Percentiles rank a stretch among this genome's conserved stretches.
These are phyloP conservation scores for Lottia gigantea DNA, from an alignment of 2,888 invertebrate genomes.

Conservation along the genomic window DNA sequence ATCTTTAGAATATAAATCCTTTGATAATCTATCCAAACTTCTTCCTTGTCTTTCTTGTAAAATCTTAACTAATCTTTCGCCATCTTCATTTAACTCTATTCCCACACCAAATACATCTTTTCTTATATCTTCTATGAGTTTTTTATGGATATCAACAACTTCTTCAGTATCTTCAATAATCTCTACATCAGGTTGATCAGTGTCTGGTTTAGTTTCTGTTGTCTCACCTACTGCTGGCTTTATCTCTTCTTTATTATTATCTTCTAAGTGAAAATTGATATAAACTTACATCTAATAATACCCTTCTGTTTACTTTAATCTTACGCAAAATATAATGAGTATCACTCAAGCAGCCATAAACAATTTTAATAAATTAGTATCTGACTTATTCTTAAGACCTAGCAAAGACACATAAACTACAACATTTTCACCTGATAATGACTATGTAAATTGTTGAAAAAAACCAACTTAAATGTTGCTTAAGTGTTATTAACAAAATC, in stretches of 20 bases:
- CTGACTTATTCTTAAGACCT: no score
- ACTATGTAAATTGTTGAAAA: no score
- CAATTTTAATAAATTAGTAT: no score
- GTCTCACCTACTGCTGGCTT: conserved; percentile 2
- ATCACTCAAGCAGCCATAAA: no score
- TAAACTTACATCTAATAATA: no score
- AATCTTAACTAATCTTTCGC: conserved; percentile 56
- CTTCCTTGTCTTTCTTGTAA: conserved; percentile 65
- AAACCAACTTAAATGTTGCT: no score
- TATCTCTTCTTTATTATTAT: conserved; percentile 10
- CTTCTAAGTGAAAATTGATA: background rate
- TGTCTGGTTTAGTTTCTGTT: background rate
- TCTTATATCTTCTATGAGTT: conserved; percentile 60
- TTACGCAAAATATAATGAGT: no score
- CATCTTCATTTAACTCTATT: conserved; percentile 59
- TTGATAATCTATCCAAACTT: conserved; percentile 62
- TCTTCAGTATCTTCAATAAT: conserved; percentile 6
- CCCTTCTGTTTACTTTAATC: no score
- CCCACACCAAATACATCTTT: conserved; percentile 67
- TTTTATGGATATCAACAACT: conserved; percentile 27
- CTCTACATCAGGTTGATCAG: background rate
- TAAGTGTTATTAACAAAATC: no score
- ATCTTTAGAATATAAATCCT: conserved; percentile 64
- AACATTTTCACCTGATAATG: no score
- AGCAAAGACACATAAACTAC: no score